These are phyloP conservation scores for Lomographa bimaculata DNA, from an alignment of 2,888 invertebrate species.

Conservation along the genomic window DNA sequence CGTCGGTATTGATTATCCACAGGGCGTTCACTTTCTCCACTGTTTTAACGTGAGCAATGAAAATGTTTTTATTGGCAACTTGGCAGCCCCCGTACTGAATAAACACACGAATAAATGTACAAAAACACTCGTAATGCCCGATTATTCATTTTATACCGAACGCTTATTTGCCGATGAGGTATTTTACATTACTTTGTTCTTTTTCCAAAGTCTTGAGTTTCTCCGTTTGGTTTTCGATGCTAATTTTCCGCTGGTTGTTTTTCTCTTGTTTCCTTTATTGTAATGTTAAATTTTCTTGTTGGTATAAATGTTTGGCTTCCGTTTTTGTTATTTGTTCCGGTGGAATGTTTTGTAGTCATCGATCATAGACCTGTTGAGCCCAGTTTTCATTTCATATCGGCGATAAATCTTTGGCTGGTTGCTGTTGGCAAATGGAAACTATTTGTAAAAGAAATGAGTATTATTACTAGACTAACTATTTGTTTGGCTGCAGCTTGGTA, in stretches of 20 bases:
- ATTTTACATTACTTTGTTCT: constrained; percentile 32
- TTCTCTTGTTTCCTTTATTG: constrained; percentile 15
- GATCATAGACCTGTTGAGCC: constrained; percentile 15
- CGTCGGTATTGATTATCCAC: constrained; percentile 54
- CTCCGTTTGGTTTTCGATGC: constrained; percentile 10
- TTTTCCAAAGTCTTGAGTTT: constrained; percentile 2
- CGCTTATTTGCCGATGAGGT: constrained; percentile 46
- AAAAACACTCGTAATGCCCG: constrained; percentile 53
- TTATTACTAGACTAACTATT: no score
- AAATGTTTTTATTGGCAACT: constrained; percentile 78
- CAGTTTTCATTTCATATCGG: constrained; percentile 7
- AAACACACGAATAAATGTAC: constrained; percentile 61
- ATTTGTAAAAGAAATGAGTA: no score
- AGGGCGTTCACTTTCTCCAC: constrained; percentile 79
- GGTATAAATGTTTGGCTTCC: constrained; percentile 11
- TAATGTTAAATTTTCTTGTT: constrained; percentile 4
- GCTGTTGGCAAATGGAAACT: neutral
- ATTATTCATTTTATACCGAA: constrained; percentile 55
- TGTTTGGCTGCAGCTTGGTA: no score
- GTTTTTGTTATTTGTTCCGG: constrained; percentile 4
- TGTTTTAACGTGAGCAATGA: constrained; percentile 80
- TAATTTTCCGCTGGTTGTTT: constrained; percentile 16
- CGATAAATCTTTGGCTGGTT: constrained; percentile 2
- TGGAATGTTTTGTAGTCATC: constrained; percentile 1
- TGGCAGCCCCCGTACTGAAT: constrained; percentile 58